phyloP scores from a whole-genome alignment of 2,888 invertebrate species.

The Agrochola litura region DNA sequence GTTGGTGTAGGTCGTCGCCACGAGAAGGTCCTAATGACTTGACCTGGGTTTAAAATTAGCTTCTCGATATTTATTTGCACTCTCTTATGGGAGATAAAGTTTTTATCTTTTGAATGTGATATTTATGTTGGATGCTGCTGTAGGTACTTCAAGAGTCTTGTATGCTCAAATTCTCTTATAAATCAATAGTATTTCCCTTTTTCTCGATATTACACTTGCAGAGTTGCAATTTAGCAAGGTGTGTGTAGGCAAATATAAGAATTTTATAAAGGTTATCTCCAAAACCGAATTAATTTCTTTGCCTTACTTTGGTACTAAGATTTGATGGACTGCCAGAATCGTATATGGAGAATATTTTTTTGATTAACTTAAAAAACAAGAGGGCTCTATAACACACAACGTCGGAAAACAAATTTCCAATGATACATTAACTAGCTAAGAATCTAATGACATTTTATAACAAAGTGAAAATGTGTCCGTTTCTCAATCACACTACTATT shows the following conservation, averaged over 20 bases:
- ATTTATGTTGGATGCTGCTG: not conserved
- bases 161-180: no score
- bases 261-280: no score
- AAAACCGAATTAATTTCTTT: no score
- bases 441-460: slow-evolving; percentile 40
- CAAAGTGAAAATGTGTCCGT: slow-evolving; percentile 57
- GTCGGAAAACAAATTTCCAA: not conserved
- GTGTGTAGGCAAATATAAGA: no score
- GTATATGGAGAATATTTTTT: no score
- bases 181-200: no score
- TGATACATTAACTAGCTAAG: slow-evolving; percentile 9
- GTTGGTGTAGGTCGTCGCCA: slow-evolving; percentile 53
- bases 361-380: not conserved
- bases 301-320: no score
- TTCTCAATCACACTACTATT: slow-evolving; percentile 50
- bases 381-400: not conserved
- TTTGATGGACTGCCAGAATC: no score
- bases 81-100: not conserved
- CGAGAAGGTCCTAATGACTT: slow-evolving; percentile 21
- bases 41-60: slow-evolving; percentile 28
- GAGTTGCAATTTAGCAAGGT: no score
- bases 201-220: no score
- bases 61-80: slow-evolving; percentile 13
- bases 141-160: no score
- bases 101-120: slow-evolving; percentile 11